These are phyloP conservation scores for Antigone vipio DNA, from an alignment of 2,113 vertebrate species.

Conservation along the genomic window DNA sequence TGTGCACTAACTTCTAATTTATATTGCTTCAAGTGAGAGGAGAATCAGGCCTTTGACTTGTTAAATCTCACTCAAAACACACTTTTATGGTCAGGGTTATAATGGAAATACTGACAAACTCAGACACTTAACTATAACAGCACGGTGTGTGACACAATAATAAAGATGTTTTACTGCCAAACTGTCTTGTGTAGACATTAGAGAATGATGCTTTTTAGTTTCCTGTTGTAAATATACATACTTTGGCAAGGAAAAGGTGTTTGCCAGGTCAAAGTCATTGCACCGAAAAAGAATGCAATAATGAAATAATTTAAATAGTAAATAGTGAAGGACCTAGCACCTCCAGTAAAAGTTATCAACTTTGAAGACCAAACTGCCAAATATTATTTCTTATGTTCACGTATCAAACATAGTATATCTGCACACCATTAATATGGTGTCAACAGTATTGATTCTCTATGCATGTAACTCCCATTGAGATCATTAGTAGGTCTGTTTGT, in stretches of 20 bases:
- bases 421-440: background rate
- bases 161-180: conserved; percentile 36
- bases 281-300: conserved; percentile 7
- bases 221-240: conserved; percentile 46
- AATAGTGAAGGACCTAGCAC: background rate
- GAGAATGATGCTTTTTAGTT: conserved; percentile 1
- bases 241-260: conserved; percentile 35
- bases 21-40: background rate
- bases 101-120: background rate
- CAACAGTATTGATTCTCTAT: background rate
- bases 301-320: background rate
- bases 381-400: background rate
- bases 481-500: background rate
- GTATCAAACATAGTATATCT: background rate
- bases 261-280: conserved; percentile 52
- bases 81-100: background rate
- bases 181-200: background rate
- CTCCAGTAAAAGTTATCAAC: background rate
- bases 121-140: background rate
- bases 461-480: background rate
- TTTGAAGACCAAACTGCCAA: background rate
- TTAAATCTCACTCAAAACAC: background rate
- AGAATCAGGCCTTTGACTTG: background rate
- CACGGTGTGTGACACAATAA: background rate
- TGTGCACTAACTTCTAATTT: background rate